Base-by-base conservation (phyloP, 1,140 invertebrate species). In the Venturia canescens region DNA sequence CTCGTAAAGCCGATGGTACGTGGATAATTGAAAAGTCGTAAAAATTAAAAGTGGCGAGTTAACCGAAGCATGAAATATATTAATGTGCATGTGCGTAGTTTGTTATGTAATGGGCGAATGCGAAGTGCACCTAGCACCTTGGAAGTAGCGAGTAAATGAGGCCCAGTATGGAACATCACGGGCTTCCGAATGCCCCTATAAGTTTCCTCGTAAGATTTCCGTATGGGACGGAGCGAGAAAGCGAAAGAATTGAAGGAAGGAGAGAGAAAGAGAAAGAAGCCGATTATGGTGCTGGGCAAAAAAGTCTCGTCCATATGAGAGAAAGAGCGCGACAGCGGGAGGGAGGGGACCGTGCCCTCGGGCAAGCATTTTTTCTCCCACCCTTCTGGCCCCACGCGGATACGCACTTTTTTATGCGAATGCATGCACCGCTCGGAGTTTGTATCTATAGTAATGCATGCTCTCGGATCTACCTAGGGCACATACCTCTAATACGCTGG, bases 331-430 rank as follows among this genome's bases (percentile, higher is more conserved):
- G 38, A 44, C 7, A 44, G 38, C 7, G 38, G 38, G 7, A 23
- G 38, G 7, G 26, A 27, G 31, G 48, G 71, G 74, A 76, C 74
- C 23, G 74, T 76, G 53, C 74, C 66, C 44, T 78, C 34, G 60
- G 38, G 38, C 66, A 16, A 48, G 27, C 60, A 79, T 77, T 82
- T 82, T 80, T 81, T 50, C 48, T 76, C 60, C 48, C 66, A 74
- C 38, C 70, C 26, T 67, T 81, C 75, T 76, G 78, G 57, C 74
- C 66, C 86, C 88, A 89, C 88, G 89, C 88, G 90, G 90, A 90
- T 90, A 85, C 82, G 70, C 71, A 80, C 60, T 82, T 82, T 82
- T 82, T 82, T 80, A 79, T 74, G 72, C 69, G 48, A 57, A 74
- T n/a, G 44, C 71, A 75, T 80, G 71, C 70, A 79, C 66, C 66